Conservation (phyloP, 2,888 invertebrate species). For the Reticulitermes lucifugus region DNA sequence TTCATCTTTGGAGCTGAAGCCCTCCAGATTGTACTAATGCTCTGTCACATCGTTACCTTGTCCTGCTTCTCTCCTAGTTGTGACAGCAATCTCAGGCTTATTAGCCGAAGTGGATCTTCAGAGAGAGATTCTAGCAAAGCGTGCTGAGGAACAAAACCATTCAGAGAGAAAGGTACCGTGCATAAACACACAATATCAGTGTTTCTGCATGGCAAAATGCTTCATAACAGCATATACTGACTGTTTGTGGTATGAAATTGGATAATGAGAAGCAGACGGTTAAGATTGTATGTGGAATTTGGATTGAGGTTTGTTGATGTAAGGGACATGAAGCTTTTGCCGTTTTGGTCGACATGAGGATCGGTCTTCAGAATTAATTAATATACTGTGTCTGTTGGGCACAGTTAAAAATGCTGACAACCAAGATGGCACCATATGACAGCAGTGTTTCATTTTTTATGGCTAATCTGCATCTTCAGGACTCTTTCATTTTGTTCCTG, state of each 20-base stretch:
- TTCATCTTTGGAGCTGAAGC: constrained; percentile 29
- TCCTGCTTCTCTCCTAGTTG: constrained; percentile 68
- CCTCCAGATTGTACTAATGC: constrained; percentile 23
- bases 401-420: no score
- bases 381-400: no score
- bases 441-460: no score
- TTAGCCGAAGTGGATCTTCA: constrained; percentile 84
- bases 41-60: constrained; percentile 33
- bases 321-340: no score
- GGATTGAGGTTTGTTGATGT: no score
- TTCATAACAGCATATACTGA: constrained; percentile 20
- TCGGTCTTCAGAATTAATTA: no score
- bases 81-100: constrained; percentile 83
- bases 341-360: no score
- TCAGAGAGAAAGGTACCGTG: constrained; percentile 50
- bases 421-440: no score
- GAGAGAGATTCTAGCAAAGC: constrained; percentile 62
- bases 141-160: constrained; percentile 51
- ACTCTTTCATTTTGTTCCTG: no score
- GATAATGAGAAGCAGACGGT: constrained; percentile 6
- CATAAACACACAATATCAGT: constrained; percentile 42
- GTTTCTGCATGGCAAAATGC: constrained; percentile 50
- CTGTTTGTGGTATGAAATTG: constrained; percentile 25
- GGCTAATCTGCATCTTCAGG: no score
- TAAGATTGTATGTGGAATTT: background rate